Conservation (phyloP, 2,888 invertebrate genomes). For the Nemotelus nigrinus region DNA sequence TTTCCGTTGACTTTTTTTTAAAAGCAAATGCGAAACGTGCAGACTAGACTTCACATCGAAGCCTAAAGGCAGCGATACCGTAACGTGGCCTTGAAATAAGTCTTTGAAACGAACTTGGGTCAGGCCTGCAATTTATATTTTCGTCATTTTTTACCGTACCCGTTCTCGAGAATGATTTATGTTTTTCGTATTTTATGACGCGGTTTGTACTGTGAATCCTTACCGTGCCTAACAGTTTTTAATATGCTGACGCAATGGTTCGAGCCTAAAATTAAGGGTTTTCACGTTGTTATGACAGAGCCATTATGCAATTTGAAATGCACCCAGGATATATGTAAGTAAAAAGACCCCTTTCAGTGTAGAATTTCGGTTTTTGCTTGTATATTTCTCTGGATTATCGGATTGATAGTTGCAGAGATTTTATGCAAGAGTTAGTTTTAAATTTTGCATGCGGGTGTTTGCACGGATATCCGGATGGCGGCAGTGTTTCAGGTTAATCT, state of each 20-base stretch:
- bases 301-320: constrained; percentile 43
- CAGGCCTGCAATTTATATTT: not conserved
- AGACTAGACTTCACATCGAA: not conserved
- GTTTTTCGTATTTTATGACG: constrained; percentile 44
- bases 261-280: constrained; percentile 43
- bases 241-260: constrained; percentile 14
- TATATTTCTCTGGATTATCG: not conserved
- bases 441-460: constrained; percentile 40
- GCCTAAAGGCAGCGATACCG: not conserved
- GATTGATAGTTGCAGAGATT: constrained; percentile 33
- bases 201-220: constrained; percentile 18
- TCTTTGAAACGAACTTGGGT: constrained; percentile 5
- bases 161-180: constrained; percentile 20
- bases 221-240: constrained; percentile 21
- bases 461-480: not conserved
- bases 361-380: not conserved
- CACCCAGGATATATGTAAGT: constrained; percentile 23
- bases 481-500: no score
- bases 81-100: constrained; percentile 25
- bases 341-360: constrained; percentile 21
- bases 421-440: constrained; percentile 33
- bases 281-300: constrained; percentile 35
- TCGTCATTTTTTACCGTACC: constrained; percentile 6
- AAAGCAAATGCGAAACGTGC: constrained; percentile 5
- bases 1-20: constrained; percentile 19